Conservation (phyloP, 2,888 invertebrate genomes). For the Drosophila quinaria region DNA sequence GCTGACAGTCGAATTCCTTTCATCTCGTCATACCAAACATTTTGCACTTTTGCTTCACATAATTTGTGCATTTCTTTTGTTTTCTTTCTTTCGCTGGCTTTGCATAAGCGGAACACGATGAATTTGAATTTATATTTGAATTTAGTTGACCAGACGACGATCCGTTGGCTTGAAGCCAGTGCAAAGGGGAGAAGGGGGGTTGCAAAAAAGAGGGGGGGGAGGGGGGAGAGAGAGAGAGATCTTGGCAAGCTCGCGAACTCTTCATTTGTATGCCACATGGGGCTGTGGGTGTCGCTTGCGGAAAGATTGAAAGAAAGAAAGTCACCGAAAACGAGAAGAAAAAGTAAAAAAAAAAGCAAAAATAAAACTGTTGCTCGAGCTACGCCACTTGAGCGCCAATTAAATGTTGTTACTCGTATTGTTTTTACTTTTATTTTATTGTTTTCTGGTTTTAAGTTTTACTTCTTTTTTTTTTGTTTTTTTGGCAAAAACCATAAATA, state of each 20-base stretch:
- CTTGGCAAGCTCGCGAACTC: slow-evolving; percentile 47
- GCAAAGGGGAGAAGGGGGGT: background rate
- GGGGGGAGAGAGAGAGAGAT: slow-evolving; percentile 23
- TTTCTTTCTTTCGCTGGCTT: slow-evolving; percentile 36
- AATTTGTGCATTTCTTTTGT: slow-evolving; percentile 60
- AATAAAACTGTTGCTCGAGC: slow-evolving; percentile 48
- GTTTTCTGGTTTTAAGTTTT: slow-evolving; percentile 25
- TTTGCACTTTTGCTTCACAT: slow-evolving; percentile 39
- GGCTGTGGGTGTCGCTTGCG: slow-evolving; percentile 67
- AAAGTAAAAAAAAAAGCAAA: background rate
- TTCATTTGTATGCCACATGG: slow-evolving; percentile 70
- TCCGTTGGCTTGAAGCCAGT: slow-evolving; percentile 8
- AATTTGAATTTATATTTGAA: slow-evolving; percentile 44
- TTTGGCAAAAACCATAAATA: slow-evolving; percentile 52
- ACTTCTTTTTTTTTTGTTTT: slow-evolving; percentile 15
- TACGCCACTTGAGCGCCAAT: slow-evolving; percentile 55
- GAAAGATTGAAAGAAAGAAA: slow-evolving; percentile 65
- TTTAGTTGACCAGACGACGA: slow-evolving; percentile 25
- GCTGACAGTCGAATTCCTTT: background rate
- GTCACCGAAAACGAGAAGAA: slow-evolving; percentile 8
- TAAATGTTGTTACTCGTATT: slow-evolving; percentile 46
- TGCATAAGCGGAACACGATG: slow-evolving; percentile 55
- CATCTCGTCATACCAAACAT: background rate
- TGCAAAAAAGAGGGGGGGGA: background rate
- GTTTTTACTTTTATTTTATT: slow-evolving; percentile 31